Evolutionary conservation across 1,140 invertebrate species (phyloP).

Genomic region (Drusus annulatus): DNA sequence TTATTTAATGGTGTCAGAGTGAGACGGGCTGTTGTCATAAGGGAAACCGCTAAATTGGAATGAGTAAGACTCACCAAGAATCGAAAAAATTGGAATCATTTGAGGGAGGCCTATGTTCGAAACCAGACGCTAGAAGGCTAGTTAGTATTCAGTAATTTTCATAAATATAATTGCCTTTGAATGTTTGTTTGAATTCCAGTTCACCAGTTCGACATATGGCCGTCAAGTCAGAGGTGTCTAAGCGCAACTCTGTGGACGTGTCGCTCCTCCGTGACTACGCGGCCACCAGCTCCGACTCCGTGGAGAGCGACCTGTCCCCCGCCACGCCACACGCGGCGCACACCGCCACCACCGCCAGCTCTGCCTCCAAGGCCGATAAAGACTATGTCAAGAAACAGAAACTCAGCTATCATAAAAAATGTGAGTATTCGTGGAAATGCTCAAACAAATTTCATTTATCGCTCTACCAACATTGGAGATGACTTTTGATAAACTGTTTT

Average conservation of each 20-base stretch:
- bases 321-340: not conserved
- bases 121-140: too few species aligned
- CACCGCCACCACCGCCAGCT: not conserved
- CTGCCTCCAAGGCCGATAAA: slow-evolving; percentile 8
- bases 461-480: too few species aligned
- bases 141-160: too few species aligned
- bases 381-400: not conserved
- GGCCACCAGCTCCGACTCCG: slow-evolving; percentile 36
- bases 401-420: slow-evolving; percentile 16
- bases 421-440: not conserved
- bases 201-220: slow-evolving; percentile 45
- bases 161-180: not conserved
- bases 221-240: slow-evolving; percentile 55
- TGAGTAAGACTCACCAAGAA: too few species aligned
- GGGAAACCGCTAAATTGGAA: too few species aligned
- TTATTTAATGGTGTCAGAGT: too few species aligned
- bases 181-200: slow-evolving; percentile 39
- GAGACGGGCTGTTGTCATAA: too few species aligned
- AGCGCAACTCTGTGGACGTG: slow-evolving; percentile 58
- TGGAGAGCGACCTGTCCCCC: slow-evolving; percentile 28
- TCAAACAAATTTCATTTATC: too few species aligned
- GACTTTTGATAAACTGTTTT: too few species aligned
- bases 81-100: too few species aligned
- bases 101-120: too few species aligned
- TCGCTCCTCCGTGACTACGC: slow-evolving; percentile 41